These are phyloP conservation scores for Perizoma affinitatum DNA, from an alignment of 2,888 invertebrate species.

Conservation along the genomic window DNA sequence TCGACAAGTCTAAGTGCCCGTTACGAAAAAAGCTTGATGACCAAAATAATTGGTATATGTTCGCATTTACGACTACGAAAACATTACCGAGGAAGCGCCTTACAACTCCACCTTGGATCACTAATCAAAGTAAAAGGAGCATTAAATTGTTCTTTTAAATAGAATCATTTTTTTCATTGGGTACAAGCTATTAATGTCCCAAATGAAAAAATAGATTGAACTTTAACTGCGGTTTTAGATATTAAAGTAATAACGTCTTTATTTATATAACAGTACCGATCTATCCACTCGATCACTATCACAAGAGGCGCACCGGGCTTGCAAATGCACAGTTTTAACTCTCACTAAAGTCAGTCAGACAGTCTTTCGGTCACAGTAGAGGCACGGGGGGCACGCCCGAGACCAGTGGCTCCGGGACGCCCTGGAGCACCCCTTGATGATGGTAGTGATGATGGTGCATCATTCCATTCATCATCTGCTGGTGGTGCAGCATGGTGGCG, in stretches of 20 bases:
- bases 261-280: conserved; percentile 35
- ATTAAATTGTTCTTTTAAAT: too few species aligned
- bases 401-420: conserved; percentile 78
- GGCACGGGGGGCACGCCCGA: conserved; percentile 76
- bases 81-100: conserved; percentile 41
- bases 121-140: too few species aligned
- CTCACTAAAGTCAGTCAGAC: conserved; percentile 61
- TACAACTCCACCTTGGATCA: not conserved
- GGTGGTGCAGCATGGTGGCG: conserved; percentile 81
- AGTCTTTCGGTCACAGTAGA: conserved; percentile 79
- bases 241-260: conserved; percentile 48
- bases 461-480: conserved; percentile 83
- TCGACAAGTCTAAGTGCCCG: conserved; percentile 30
- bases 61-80: conserved; percentile 44
- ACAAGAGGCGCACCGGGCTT: conserved; percentile 47
- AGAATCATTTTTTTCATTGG: too few species aligned
- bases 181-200: too few species aligned
- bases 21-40: conserved; percentile 46
- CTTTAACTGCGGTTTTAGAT: too few species aligned
- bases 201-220: too few species aligned
- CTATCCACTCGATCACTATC: conserved; percentile 69
- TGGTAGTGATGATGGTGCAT: conserved; percentile 81
- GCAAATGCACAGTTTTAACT: conserved; percentile 37
- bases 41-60: conserved; percentile 50
- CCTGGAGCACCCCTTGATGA: conserved; percentile 79